Conservation (phyloP, 2,797 vertebrate genomes). For the Urophycis tenuis region DNA sequence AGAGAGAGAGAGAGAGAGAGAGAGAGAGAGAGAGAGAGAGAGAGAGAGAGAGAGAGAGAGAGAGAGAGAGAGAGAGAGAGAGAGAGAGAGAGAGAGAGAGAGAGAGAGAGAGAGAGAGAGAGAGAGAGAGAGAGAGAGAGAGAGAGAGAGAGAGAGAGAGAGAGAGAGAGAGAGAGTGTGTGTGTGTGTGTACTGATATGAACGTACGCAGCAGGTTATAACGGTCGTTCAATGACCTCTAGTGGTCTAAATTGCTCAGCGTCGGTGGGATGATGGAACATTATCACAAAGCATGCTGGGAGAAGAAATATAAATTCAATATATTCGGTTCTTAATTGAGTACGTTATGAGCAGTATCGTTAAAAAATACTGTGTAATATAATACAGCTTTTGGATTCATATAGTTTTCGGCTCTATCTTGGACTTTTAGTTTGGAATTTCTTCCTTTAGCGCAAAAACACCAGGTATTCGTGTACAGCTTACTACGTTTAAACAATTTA, state of each 20-base stretch:
- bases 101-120: no score
- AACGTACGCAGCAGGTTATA: background rate
- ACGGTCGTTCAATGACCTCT: conserved; percentile 33
- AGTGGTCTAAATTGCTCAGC: conserved; percentile 19
- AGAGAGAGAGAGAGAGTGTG: no score
- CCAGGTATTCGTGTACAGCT: no score
- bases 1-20: no score
- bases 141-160: no score
- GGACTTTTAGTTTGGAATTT: no score
- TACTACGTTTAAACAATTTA: background rate
- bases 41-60: no score
- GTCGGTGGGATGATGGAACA: background rate
- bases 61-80: no score
- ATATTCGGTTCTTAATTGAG: background rate
- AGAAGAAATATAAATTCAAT: conserved; percentile 3
- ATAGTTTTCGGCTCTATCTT: background rate
- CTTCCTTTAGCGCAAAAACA: background rate
- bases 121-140: no score
- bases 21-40: no score
- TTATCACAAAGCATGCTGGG: conserved; percentile 36
- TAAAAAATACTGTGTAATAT: background rate
- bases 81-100: no score
- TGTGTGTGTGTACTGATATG: background rate
- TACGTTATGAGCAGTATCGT: background rate
- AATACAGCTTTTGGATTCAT: background rate